A percentile compares a stretch with the other conserved stretches of the same genome.
These are phyloP conservation scores for Margaritifera margaritifera DNA, from an alignment of 2,888 invertebrate genomes.

Conservation along the genomic window DNA sequence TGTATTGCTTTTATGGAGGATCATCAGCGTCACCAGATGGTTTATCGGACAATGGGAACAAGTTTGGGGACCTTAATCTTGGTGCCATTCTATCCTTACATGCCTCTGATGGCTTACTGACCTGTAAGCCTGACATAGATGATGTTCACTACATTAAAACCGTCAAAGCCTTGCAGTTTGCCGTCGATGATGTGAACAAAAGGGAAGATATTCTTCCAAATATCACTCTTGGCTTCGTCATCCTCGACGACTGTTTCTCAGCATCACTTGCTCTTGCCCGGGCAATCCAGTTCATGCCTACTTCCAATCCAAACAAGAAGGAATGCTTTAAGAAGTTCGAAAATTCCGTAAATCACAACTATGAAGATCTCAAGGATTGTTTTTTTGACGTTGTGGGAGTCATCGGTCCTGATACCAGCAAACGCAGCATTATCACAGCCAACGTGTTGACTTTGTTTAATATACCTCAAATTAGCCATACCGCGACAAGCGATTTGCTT, in stretches of 20 bases:
- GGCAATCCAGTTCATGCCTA: constrained; percentile 52
- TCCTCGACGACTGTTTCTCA: constrained; percentile 51
- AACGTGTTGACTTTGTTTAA: constrained; percentile 56
- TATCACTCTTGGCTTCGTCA: constrained; percentile 44
- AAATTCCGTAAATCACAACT: too few species aligned
- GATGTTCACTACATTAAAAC: constrained; percentile 35
- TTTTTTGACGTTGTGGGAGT: constrained; percentile 62
- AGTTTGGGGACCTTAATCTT: constrained; percentile 38
- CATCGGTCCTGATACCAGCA: constrained; percentile 60
- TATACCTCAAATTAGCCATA: constrained; percentile 62
- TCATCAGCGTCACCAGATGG: too few species aligned
- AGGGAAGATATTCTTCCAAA: constrained; percentile 37
- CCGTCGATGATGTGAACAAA: constrained; percentile 46
- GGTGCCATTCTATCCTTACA: constrained; percentile 54
- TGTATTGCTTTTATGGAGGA: too few species aligned
- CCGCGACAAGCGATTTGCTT: constrained; percentile 58
- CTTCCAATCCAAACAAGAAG: constrained; percentile 9
- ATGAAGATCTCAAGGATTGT: background rate
- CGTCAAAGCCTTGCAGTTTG: constrained; percentile 46
- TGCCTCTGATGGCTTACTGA: constrained; percentile 24
- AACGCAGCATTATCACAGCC: constrained; percentile 57
- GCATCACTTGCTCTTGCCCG: constrained; percentile 44
- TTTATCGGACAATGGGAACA: too few species aligned
- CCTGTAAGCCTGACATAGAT: constrained; percentile 27
- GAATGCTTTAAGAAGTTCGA: background rate